phyloP scores from a whole-genome alignment of 2,888 invertebrate genomes.

The Agrochola macilenta region DNA sequence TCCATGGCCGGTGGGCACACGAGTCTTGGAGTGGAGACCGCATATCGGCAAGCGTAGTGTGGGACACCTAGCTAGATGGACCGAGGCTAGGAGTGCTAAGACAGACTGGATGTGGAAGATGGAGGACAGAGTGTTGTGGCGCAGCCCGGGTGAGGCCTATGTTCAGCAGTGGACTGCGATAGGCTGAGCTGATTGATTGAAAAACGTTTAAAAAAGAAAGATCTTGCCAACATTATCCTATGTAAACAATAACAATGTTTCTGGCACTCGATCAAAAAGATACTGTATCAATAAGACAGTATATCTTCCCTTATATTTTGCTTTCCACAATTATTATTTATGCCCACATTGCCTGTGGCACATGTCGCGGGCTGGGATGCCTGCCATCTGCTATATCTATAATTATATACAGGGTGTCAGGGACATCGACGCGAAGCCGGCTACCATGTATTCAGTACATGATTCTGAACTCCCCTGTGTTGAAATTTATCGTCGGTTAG shows the following conservation, averaged over 20 bases:
- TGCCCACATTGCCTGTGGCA: not conserved
- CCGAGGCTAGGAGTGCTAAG: not conserved
- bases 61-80: not conserved
- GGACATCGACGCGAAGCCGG: too few species aligned
- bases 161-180: not conserved
- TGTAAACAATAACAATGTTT: too few species aligned
- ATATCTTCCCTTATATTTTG: not conserved
- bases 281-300: not conserved
- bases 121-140: not conserved
- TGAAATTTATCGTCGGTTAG: too few species aligned
- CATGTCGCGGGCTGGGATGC: not conserved
- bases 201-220: not conserved
- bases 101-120: not conserved
- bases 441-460: too few species aligned
- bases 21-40: not conserved
- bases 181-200: not conserved
- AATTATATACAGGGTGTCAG: too few species aligned
- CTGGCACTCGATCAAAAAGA: too few species aligned
- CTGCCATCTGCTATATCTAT: not conserved
- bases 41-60: not conserved
- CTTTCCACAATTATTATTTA: not conserved
- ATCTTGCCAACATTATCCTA: not conserved
- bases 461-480: too few species aligned
- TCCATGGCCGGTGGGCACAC: not conserved
- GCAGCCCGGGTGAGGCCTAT: not conserved